Conservation (phyloP, 2,888 invertebrate genomes). For the Odontomyia ornata region DNA sequence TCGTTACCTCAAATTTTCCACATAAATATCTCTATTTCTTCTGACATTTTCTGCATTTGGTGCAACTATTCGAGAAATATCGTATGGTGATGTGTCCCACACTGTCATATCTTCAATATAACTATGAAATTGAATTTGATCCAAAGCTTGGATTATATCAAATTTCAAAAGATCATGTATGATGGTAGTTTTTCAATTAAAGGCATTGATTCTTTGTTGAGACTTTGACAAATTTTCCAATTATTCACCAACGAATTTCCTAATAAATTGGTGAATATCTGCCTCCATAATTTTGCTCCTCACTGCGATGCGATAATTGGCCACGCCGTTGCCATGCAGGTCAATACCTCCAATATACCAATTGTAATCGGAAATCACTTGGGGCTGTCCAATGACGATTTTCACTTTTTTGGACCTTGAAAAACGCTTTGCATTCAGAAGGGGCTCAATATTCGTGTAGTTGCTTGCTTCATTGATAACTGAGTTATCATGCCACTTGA, state of each 20-base stretch:
- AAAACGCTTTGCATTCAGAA: neutral
- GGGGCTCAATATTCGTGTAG: neutral
- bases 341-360: neutral
- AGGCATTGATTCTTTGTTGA: conserved; percentile 1
- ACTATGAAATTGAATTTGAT: too few species aligned
- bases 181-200: conserved; percentile 11
- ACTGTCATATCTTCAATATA: conserved; percentile 2
- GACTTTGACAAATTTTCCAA: conserved; percentile 6
- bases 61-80: neutral
- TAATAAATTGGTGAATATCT: neutral
- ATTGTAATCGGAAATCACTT: conserved; percentile 11
- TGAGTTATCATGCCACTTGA: conserved; percentile 1
- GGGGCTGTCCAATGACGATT: neutral
- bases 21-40: conserved; percentile 4
- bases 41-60: neutral
- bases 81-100: neutral
- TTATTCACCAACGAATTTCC: conserved; percentile 7
- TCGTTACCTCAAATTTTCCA: neutral
- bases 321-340: neutral
- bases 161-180: too few species aligned
- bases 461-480: neutral
- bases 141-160: neutral
- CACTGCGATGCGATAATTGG: neutral
- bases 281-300: neutral
- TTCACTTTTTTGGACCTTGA: neutral